These are phyloP conservation scores for Margarornis squamiger DNA, from an alignment of 2,797 vertebrate species.

Conservation along the genomic window DNA sequence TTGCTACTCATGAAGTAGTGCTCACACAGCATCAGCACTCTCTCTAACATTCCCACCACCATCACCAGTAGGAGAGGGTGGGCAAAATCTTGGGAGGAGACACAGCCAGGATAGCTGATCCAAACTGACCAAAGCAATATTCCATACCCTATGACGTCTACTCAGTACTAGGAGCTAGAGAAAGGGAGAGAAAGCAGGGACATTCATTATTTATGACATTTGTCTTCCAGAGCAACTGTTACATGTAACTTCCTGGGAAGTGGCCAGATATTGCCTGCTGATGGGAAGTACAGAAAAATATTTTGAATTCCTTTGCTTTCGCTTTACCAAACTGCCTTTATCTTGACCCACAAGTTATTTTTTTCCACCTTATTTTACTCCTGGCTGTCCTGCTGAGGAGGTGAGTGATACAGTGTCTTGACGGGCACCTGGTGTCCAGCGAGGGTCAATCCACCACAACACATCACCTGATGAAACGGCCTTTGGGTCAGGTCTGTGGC, in stretches of 20 bases:
- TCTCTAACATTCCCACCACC: neutral
- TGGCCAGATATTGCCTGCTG: neutral
- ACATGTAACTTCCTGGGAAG: neutral
- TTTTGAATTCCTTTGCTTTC: neutral
- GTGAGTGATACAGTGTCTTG: neutral
- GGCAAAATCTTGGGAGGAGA: neutral
- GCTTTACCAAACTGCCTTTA: neutral
- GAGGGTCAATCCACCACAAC: neutral
- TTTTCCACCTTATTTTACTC: neutral
- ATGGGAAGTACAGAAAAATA: neutral
- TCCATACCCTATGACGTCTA: neutral
- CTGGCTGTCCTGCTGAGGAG: neutral
- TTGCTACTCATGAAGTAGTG: neutral
- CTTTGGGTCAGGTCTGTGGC: neutral
- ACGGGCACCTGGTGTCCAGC: neutral
- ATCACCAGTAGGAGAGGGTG: neutral
- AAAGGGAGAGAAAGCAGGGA: neutral
- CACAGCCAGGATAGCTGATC: neutral
- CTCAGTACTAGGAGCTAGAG: neutral
- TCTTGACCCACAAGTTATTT: neutral
- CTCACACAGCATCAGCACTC: neutral
- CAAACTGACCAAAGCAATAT: neutral
- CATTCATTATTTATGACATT: neutral
- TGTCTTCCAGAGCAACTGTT: neutral
- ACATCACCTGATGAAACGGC: neutral